Conservation (phyloP, 1,140 invertebrate genomes). For the Hylaeus volcanicus region DNA sequence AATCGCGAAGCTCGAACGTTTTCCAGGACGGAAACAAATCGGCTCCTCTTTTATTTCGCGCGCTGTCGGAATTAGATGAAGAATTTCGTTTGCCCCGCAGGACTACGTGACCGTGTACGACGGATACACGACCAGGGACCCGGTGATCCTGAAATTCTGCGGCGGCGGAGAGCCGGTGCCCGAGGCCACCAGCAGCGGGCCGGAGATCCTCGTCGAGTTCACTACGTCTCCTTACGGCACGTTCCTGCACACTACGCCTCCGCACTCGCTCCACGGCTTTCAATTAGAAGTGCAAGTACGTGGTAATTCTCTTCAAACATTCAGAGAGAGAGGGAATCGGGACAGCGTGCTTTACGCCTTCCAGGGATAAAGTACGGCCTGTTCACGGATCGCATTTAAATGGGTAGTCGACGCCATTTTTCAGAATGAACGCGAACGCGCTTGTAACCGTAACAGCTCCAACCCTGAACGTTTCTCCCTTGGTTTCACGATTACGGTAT, state of each 20-base stretch:
- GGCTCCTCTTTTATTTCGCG: not conserved
- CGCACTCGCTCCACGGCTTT: slow-evolving; percentile 90
- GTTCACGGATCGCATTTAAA: slow-evolving; percentile 31
- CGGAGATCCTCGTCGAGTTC: slow-evolving; percentile 93
- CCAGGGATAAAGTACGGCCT: not conserved
- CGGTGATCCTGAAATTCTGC: slow-evolving; percentile 93
- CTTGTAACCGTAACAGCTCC: not conserved
- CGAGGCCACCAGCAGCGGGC: slow-evolving; percentile 90
- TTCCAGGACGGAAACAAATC: too few relatives aligned
- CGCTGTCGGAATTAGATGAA: not conserved
- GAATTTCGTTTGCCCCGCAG: slow-evolving; percentile 71
- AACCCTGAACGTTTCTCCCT: not conserved
- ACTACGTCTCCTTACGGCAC: slow-evolving; percentile 94
- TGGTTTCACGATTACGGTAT: too few relatives aligned
- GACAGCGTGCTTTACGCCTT: slow-evolving; percentile 35
- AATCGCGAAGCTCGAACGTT: too few relatives aligned
- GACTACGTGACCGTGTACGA: slow-evolving; percentile 95
- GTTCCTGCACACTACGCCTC: slow-evolving; percentile 88
- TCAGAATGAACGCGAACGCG: not conserved
- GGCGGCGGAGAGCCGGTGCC: slow-evolving; percentile 92
- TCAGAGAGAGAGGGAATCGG: not conserved
- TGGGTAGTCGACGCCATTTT: slow-evolving; percentile 5
- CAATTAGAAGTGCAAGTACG: slow-evolving; percentile 91
- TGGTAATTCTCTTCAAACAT: slow-evolving; percentile 50
- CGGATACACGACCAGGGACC: slow-evolving; percentile 92